Conservation (phyloP, 2,113 vertebrate genomes). For the Leptocoma aspasia region DNA sequence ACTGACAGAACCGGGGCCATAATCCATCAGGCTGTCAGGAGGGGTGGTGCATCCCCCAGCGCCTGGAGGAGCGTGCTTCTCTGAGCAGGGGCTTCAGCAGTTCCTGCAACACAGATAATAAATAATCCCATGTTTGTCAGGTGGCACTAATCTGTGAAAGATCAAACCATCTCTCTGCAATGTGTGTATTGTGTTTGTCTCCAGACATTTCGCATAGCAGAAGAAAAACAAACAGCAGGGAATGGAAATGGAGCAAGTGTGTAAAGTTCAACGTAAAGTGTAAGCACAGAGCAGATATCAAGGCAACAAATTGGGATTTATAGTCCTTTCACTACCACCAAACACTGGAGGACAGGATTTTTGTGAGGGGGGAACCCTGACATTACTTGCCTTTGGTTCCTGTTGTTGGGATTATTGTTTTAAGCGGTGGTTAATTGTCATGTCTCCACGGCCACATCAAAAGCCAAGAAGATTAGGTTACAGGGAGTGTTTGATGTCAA, state of each 20-base stretch:
- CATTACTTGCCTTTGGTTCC: slow-evolving; percentile 60
- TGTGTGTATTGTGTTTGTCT: background rate
- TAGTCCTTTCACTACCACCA: slow-evolving; percentile 12
- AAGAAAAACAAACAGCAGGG: slow-evolving; percentile 54
- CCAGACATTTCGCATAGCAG: slow-evolving; percentile 29
- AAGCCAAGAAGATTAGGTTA: slow-evolving; percentile 67
- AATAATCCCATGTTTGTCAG: background rate
- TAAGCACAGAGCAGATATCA: background rate
- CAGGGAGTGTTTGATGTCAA: slow-evolving; percentile 69
- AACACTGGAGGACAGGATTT: background rate
- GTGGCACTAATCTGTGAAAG: slow-evolving; percentile 40
- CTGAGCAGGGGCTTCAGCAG: background rate
- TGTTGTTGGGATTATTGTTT: slow-evolving; percentile 66
- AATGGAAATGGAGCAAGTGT: slow-evolving; percentile 25
- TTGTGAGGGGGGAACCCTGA: slow-evolving; percentile 22
- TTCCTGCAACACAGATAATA: background rate
- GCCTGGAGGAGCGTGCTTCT: background rate
- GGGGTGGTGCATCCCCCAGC: background rate
- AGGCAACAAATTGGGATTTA: slow-evolving; percentile 42
- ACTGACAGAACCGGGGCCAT: background rate
- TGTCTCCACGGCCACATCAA: slow-evolving; percentile 71
- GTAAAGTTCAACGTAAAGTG: slow-evolving; percentile 10
- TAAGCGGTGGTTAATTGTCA: slow-evolving; percentile 67
- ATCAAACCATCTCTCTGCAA: slow-evolving; percentile 31
- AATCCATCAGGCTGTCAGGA: background rate